Percentiles rank a stretch among this genome's conserved stretches.
These are phyloP conservation scores for Drosophila dives DNA, from an alignment of 2,888 invertebrate genomes.

Conservation along the genomic window DNA sequence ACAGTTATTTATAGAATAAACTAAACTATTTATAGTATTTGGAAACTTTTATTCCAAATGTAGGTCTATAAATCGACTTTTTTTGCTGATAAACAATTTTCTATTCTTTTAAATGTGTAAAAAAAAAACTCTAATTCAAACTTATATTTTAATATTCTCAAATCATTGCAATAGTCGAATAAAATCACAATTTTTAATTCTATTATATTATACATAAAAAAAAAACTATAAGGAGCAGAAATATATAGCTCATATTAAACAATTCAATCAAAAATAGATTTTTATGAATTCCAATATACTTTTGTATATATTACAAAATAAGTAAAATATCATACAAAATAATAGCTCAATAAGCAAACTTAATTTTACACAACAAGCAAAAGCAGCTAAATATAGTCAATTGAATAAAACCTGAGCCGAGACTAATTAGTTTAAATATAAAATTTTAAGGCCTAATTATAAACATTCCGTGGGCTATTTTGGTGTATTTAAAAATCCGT, in stretches of 20 bases:
- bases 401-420: not conserved
- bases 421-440: not conserved
- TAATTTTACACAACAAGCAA: not conserved
- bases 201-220: not conserved
- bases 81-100: not conserved
- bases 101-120: not conserved
- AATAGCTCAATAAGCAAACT: not conserved
- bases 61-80: not conserved
- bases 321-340: not conserved
- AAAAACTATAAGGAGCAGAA: not conserved
- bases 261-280: not conserved
- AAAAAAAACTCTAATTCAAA: not conserved
- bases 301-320: not conserved
- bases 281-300: not conserved
- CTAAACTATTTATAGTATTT: not conserved
- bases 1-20: not conserved
- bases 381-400: not conserved
- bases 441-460: not conserved
- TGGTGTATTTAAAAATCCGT: not conserved
- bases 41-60: not conserved
- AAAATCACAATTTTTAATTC: not conserved
- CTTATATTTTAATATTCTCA: too few species aligned
- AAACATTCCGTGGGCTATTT: constrained; percentile 17
- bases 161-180: not conserved
- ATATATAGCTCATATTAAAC: not conserved